Conservation (phyloP, 2,797 vertebrate genomes). For the Girardinus metallicus region DNA sequence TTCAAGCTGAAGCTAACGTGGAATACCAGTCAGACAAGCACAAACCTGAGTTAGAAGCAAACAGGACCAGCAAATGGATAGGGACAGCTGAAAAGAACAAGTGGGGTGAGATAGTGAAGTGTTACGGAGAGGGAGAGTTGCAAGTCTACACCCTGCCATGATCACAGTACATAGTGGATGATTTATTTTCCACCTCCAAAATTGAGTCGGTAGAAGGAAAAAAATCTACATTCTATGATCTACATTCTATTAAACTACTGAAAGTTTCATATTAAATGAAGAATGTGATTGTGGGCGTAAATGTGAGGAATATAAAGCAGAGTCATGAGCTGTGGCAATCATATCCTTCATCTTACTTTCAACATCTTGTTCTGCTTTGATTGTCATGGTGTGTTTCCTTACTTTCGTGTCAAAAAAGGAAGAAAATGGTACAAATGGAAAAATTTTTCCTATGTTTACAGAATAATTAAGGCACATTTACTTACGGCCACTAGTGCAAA, state of each 20-base stretch:
- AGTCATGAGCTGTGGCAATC: constrained; percentile 50
- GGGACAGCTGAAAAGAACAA: constrained; percentile 67
- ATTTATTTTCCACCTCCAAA: constrained; percentile 62
- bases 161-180: constrained; percentile 62
- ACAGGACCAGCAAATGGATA: constrained; percentile 66
- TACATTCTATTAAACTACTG: constrained; percentile 69
- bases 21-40: constrained; percentile 32
- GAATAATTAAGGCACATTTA: not conserved
- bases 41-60: constrained; percentile 52
- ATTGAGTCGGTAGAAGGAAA: constrained; percentile 40
- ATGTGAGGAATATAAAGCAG: constrained; percentile 34
- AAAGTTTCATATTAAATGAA: constrained; percentile 63
- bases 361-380: constrained; percentile 27
- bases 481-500: not conserved
- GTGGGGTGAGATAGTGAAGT: constrained; percentile 63
- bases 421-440: not conserved
- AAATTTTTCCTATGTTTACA: not conserved
- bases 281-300: constrained; percentile 40
- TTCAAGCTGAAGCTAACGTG: constrained; percentile 31
- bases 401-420: not conserved
- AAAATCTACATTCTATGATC: constrained; percentile 54
- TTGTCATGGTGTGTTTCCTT: not conserved
- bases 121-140: constrained; percentile 46
- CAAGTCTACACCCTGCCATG: constrained; percentile 63
- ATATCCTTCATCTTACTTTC: constrained; percentile 3